These are phyloP conservation scores for Orthosia gothica DNA, from an alignment of 2,888 invertebrate species.

Conservation along the genomic window DNA sequence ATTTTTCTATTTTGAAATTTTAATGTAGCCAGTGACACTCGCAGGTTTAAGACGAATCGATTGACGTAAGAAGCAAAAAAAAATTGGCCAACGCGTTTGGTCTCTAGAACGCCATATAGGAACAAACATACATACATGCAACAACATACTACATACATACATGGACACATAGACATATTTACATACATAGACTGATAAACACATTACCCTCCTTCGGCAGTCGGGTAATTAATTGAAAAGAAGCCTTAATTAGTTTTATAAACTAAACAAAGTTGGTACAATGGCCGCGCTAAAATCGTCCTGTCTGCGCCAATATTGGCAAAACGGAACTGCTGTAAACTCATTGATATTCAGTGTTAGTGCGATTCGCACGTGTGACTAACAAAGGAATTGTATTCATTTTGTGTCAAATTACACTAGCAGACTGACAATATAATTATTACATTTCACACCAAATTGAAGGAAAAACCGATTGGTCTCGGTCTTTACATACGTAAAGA, in stretches of 20 bases:
- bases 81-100: no score
- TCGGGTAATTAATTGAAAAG: neutral
- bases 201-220: no score
- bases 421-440: slow-evolving; percentile 47
- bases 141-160: no score
- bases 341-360: slow-evolving; percentile 60
- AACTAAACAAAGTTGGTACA: slow-evolving; percentile 40
- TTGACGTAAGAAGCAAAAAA: no score
- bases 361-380: slow-evolving; percentile 54
- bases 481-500: slow-evolving; percentile 9
- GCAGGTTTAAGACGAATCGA: no score
- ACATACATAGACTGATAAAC: no score
- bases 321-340: slow-evolving; percentile 57
- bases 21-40: no score
- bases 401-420: slow-evolving; percentile 50
- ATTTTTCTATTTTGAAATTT: no score
- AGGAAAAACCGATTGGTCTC: slow-evolving; percentile 13
- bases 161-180: no score
- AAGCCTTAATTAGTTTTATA: slow-evolving; percentile 3
- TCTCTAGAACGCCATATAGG: no score
- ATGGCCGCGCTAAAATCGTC: slow-evolving; percentile 45
- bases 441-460: slow-evolving; percentile 37
- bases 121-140: no score
- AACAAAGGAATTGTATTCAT: slow-evolving; percentile 58
- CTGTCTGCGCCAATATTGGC: slow-evolving; percentile 46